These are phyloP conservation scores for Isaurus tuberculatus DNA, from an alignment of 92 coral and sea anemone species.

Conservation along the genomic window DNA sequence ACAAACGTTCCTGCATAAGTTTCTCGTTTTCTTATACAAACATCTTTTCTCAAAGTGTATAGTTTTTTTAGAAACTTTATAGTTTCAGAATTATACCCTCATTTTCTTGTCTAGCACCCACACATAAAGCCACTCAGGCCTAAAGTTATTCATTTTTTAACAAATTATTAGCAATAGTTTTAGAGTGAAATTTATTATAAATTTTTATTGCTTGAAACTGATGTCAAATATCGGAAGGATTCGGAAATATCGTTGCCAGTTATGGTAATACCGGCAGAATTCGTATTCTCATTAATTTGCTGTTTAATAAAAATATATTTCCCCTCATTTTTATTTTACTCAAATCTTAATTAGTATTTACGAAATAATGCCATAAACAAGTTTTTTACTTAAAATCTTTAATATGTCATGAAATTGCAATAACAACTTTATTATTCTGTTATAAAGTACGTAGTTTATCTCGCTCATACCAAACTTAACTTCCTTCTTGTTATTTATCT, in stretches of 20 bases:
- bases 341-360: too few relatives aligned
- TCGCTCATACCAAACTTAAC: too few relatives aligned
- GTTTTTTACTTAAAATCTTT: too few relatives aligned
- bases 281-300: background rate
- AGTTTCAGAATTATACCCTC: background rate
- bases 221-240: conserved; percentile 14
- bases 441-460: too few relatives aligned
- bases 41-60: background rate
- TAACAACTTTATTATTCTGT: too few relatives aligned
- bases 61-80: conserved; percentile 4
- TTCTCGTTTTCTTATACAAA: conserved; percentile 1
- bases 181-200: conserved; percentile 20
- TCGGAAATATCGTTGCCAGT: conserved; percentile 25
- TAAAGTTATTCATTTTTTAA: conserved; percentile 10
- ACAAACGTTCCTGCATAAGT: background rate
- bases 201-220: background rate
- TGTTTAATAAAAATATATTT: background rate
- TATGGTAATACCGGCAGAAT: conserved; percentile 37
- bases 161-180: conserved; percentile 12
- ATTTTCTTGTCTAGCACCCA: background rate
- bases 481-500: too few relatives aligned
- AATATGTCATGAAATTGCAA: too few relatives aligned
- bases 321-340: too few relatives aligned
- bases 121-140: too few relatives aligned
- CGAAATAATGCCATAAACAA: too few relatives aligned